Evolutionary conservation across 2,797 vertebrate genomes (phyloP).

Genomic region (Serranus cabrilla): DNA sequence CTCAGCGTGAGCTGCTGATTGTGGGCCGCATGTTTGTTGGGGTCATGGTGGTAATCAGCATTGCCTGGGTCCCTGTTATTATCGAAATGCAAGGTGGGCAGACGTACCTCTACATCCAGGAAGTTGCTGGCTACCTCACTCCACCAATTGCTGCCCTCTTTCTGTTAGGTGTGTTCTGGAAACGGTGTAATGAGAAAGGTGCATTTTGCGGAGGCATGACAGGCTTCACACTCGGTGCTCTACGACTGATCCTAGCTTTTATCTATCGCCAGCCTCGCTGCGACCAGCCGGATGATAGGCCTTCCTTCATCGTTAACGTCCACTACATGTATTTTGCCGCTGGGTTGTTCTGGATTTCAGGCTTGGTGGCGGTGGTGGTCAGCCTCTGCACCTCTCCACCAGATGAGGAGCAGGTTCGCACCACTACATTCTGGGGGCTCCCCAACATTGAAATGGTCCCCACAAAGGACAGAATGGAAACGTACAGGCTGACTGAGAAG

Average conservation of each 20-base stretch:
- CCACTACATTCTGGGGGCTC: constrained; percentile 94
- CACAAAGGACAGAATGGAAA: constrained; percentile 76
- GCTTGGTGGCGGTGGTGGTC: constrained; percentile 89
- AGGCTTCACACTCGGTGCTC: constrained; percentile 90
- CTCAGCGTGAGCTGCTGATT: constrained; percentile 93
- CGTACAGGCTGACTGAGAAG: constrained; percentile 82
- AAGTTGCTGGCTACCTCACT: constrained; percentile 97
- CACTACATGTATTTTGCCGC: constrained; percentile 99
- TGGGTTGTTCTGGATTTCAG: constrained; percentile 95
- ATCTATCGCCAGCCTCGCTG: constrained; percentile 93
- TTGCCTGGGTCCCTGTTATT: constrained; percentile 98
- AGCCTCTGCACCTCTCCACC: constrained; percentile 94
- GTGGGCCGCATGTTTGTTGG: constrained; percentile 95
- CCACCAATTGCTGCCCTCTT: constrained; percentile 97
- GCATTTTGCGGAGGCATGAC: constrained; percentile 97
- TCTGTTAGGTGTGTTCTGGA: constrained; percentile 97
- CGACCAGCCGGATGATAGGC: constrained; percentile 92
- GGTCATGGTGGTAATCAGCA: constrained; percentile 96
- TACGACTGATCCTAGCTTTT: constrained; percentile 92
- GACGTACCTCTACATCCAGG: constrained; percentile 99
- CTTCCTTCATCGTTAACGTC: constrained; percentile 89
- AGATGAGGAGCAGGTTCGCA: constrained; percentile 88
- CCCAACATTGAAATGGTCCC: constrained; percentile 75
- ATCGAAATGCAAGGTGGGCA: constrained; percentile 99
- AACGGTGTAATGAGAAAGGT: constrained; percentile 95